Conservation (phyloP, 1,140 invertebrate species). For the Coenobita brevimanus region DNA sequence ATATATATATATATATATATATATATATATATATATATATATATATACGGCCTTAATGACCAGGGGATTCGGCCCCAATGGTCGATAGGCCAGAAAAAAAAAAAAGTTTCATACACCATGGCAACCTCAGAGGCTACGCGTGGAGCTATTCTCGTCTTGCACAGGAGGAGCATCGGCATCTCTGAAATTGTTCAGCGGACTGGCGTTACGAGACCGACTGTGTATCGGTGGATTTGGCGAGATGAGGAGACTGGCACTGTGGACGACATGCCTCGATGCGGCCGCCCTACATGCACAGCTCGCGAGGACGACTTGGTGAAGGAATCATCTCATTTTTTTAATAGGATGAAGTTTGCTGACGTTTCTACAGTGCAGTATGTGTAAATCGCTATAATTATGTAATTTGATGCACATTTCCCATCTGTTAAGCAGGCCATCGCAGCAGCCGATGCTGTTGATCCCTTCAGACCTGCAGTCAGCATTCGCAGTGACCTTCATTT, state of each 20-base stretch:
- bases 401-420: neutral
- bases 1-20: neutral
- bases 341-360: neutral
- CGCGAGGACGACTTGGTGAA: neutral
- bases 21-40: neutral
- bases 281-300: neutral
- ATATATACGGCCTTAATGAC: too few relatives aligned
- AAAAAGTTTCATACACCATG: neutral
- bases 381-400: too few relatives aligned
- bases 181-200: neutral
- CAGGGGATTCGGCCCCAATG: too few relatives aligned
- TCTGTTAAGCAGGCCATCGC: neutral
- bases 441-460: neutral
- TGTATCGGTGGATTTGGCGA: neutral
- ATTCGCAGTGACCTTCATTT: too few relatives aligned
- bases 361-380: neutral
- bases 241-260: neutral
- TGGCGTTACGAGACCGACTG: neutral
- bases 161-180: neutral
- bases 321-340: neutral
- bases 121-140: neutral
- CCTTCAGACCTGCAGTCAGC: too few relatives aligned
- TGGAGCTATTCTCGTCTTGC: neutral
- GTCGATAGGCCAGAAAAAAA: too few relatives aligned
- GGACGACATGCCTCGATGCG: neutral